Base-by-base conservation (phyloP, 2,113 vertebrate species). In the Cephalopterus ornatus region DNA sequence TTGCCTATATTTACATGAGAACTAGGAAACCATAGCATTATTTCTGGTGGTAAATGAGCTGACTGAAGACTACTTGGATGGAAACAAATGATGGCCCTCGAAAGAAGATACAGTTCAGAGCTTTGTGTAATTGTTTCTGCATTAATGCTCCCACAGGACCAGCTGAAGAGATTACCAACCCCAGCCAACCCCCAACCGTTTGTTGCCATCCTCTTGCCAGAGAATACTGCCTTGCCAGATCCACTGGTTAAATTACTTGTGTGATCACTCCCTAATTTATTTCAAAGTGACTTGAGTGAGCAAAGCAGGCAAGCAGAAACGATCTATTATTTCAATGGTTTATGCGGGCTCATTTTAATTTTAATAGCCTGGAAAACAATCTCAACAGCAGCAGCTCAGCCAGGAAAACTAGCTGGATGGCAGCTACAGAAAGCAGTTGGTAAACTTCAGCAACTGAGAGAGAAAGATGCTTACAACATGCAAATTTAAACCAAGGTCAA, bases 21-120 rank as follows among this genome's bases (percentile, higher is more conserved):
- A 93, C 70, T 70, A 88, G 65, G 61, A 95, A 86, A 77, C 75
- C 26, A 6, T 33, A 77, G 59, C 52, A 78, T 91, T 88, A 91
- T 91, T 95, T 89, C 35, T 86, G 33, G 46, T 35, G 23, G 59
- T 58, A 93, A 95, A 93, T 77, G 75, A 92, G 59, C 33, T 24
- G 39, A 55, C 80, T 83, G 91, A 85, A 92, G 37, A 88, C 75
- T 93, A 93, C n/a, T 88, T 88, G 92, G 85, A 77, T 10, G 39
- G 88, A 95, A 96, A 91, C 59, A 95, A 97, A 89, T 44, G 46
- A 88, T 88, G 78, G 21, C 26, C 55, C 88, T 93, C 88, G 89
- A 95, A 96, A 89, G 92, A 95, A 95, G 94, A 96, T 96, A 97
- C 93, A 95, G 89, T 93, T 94, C 67, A 85, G 71, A 96, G 71